Conservation (phyloP, 2,797 vertebrate species). For the Limnodromus scolopaceus region DNA sequence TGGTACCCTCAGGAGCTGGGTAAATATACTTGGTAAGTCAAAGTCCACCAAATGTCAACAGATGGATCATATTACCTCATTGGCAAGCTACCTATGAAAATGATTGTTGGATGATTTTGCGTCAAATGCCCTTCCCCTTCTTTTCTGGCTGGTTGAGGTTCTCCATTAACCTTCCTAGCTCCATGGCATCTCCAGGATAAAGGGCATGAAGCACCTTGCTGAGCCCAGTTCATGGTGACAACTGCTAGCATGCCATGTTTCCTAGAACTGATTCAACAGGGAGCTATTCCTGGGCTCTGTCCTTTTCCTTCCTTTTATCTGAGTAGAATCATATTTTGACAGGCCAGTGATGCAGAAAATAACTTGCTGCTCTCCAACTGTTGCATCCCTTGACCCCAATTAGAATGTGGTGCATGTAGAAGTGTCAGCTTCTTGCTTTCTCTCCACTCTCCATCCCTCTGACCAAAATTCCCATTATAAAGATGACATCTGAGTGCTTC, state of each 20-base stretch:
- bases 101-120: background rate
- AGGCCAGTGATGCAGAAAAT: constrained; percentile 52
- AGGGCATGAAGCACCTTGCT: background rate
- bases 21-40: background rate
- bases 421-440: constrained; percentile 26
- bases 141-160: background rate
- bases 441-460: background rate
- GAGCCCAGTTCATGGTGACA: background rate
- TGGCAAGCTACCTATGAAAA: background rate
- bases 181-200: background rate
- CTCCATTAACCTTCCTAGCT: background rate
- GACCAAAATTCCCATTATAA: constrained; percentile 57
- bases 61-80: background rate
- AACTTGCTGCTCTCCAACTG: constrained; percentile 37
- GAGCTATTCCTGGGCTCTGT: background rate
- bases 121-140: background rate
- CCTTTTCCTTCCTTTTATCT: constrained; percentile 1
- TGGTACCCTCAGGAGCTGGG: accelerated
- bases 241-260: background rate
- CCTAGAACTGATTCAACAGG: background rate
- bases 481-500: constrained; percentile 26
- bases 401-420: constrained; percentile 69
- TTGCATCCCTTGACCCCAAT: constrained; percentile 62
- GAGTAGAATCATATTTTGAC: constrained; percentile 49
- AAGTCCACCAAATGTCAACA: background rate